Evolutionary conservation across 2,888 invertebrate species (phyloP).

Genomic region (Tetranychus piercei): DNA sequence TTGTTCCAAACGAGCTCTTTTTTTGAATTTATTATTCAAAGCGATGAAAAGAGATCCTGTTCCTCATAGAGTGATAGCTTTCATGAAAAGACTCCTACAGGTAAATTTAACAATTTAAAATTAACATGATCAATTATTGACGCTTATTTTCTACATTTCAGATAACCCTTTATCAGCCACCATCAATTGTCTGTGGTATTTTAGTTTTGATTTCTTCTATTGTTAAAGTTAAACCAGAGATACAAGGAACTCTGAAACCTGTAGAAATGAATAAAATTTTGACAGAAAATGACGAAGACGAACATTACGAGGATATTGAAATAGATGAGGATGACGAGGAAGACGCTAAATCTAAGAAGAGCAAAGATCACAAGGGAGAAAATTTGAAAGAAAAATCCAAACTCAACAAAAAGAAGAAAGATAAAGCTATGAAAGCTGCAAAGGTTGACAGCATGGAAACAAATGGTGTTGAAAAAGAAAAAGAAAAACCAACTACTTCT

Average conservation of each 20-base stretch:
- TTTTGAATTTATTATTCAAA: slow-evolving; percentile 69
- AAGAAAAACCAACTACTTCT: too few relatives aligned
- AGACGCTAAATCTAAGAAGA: slow-evolving; percentile 15
- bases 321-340: slow-evolving; percentile 32
- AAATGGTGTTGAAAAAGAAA: too few relatives aligned
- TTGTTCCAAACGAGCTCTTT: slow-evolving; percentile 47
- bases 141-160: background rate
- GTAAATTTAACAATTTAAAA: slow-evolving; percentile 29
- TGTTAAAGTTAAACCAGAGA: background rate
- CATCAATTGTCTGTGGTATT: background rate
- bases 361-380: slow-evolving; percentile 21
- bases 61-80: slow-evolving; percentile 51
- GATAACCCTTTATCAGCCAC: background rate
- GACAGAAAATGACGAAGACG: background rate
- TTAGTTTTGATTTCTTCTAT: slow-evolving; percentile 3
- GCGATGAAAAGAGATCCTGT: slow-evolving; percentile 60
- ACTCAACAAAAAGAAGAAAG: background rate
- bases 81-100: slow-evolving; percentile 65
- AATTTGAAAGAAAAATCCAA: slow-evolving; percentile 14
- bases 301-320: slow-evolving; percentile 18
- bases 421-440: slow-evolving; percentile 5
- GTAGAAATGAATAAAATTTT: background rate
- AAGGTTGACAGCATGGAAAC: slow-evolving; percentile 12
- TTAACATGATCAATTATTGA: background rate
- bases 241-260: background rate